Evolutionary conservation across 1,140 invertebrate species (phyloP).

Genomic region (Panagrolaimus sp.): DNA sequence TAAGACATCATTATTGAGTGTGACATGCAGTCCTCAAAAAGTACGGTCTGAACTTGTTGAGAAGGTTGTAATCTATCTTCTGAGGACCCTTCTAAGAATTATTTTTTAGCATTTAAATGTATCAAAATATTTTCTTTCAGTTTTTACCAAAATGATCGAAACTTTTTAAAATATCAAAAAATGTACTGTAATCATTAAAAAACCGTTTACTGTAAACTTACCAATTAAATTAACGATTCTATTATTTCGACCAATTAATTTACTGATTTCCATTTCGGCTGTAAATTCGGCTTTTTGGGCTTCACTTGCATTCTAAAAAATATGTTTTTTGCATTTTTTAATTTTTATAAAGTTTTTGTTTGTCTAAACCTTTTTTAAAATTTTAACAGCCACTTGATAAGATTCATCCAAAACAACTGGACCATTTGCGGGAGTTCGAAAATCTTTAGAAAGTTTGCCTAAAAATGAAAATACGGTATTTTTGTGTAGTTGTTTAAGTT

Average conservation of each 20-base stretch:
- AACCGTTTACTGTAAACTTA: slow-evolving; percentile 2
- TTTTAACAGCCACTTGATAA: slow-evolving; percentile 3
- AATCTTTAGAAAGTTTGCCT: slow-evolving; percentile 9
- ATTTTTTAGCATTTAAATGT: too few relatives aligned
- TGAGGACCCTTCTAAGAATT: too few relatives aligned
- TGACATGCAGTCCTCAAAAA: too few relatives aligned
- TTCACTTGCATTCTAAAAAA: background rate
- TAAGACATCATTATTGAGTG: too few relatives aligned
- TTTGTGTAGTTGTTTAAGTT: too few relatives aligned
- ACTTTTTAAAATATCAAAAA: slow-evolving; percentile 7
- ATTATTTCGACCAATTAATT: slow-evolving; percentile 3
- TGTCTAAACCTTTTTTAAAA: slow-evolving; percentile 4
- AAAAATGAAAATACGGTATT: background rate
- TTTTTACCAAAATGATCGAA: too few relatives aligned
- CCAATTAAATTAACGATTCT: slow-evolving; percentile 11
- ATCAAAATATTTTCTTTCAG: too few relatives aligned
- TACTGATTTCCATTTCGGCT: slow-evolving; percentile 11
- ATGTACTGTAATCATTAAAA: background rate
- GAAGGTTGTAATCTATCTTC: too few relatives aligned
- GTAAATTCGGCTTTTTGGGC: slow-evolving; percentile 15
- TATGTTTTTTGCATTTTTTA: background rate
- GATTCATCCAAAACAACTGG: slow-evolving; percentile 4
- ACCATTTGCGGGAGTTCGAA: slow-evolving; percentile 10
- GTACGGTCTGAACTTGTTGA: too few relatives aligned
- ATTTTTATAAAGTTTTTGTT: background rate